These are phyloP conservation scores for Priocnemis perturbator DNA, from an alignment of 2,888 invertebrate genomes.

Conservation along the genomic window DNA sequence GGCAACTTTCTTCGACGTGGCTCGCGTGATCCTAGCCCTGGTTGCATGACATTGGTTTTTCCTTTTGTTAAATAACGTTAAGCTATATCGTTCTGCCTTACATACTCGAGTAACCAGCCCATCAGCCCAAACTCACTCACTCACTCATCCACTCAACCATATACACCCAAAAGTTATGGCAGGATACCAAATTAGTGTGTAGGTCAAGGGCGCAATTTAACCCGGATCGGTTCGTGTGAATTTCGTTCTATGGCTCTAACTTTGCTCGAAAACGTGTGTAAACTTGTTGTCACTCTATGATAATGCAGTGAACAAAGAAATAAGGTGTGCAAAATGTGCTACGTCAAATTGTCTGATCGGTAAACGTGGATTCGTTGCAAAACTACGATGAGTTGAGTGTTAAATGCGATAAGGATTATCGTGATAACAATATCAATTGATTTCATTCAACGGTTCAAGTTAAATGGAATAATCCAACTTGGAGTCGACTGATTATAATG, in stretches of 20 bases:
- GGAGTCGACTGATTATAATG: too few relatives aligned
- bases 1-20: constrained; percentile 10
- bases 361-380: too few relatives aligned
- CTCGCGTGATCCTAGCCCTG: constrained; percentile 55
- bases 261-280: constrained; percentile 1
- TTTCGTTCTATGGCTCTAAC: constrained; percentile 26
- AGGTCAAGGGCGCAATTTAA: constrained; percentile 67
- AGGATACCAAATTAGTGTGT: constrained; percentile 47
- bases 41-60: constrained; percentile 56
- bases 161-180: too few relatives aligned
- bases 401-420: too few relatives aligned
- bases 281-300: background rate
- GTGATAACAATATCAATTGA: too few relatives aligned
- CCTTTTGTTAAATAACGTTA: constrained; percentile 45
- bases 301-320: background rate
- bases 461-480: too few relatives aligned
- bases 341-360: too few relatives aligned
- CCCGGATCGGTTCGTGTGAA: constrained; percentile 49
- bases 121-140: constrained; percentile 52
- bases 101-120: constrained; percentile 45
- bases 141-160: constrained; percentile 21
- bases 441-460: too few relatives aligned
- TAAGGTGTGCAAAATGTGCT: too few relatives aligned
- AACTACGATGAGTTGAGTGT: too few relatives aligned
- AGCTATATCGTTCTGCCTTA: constrained; percentile 21